Base-by-base conservation (phyloP, 2,797 vertebrate genomes). In the Poeciliopsis gracilis region DNA sequence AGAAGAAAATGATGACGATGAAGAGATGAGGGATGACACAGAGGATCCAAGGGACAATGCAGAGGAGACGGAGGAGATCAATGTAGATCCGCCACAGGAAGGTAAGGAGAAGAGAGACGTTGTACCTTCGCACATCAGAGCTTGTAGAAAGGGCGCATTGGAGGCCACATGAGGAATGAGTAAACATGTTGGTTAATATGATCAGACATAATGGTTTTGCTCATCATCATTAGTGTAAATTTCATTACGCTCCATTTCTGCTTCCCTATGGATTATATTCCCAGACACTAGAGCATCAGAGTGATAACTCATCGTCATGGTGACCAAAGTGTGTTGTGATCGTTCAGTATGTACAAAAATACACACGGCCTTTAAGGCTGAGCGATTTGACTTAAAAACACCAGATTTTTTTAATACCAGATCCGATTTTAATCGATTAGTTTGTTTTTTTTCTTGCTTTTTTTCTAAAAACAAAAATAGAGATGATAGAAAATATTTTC, bases 1-100 rank as follows among this genome's bases (percentile, higher is more conserved):
- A 0, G 95, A 97, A 2, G 94, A 95, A 1, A 93, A 97, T 94
- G 92, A 98, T 98, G 97, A 98, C 98, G 97, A 97, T 97, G 96
- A 92, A 36, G 91, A 92, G 69, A 28, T 59, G 25, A 97, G 45
- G 20, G 95, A 94, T 3, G 95, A 95, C 4, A 10, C 82, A 0
- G 88, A 87, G 78, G 78, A 79, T 23, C 23, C 38, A 73, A 73
- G 47, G 33, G 72, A 73, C 91, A 95, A 95, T 80, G 97, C 67
- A 7, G 79, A 79, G 91, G 95, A 95, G 82, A 97, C 79, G 3
- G 79, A 79, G 91, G 95, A 95, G 82, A 97, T 97, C 94, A 96
- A 66, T 79, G 94, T 95, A 16, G 97, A 97, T 90, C 94, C 95
- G 41, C 92, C 95, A 86, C 95, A 95, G 88, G 94, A 96, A 78